Conservation (phyloP, 2,888 invertebrate genomes). For the Drosophila rubida region DNA sequence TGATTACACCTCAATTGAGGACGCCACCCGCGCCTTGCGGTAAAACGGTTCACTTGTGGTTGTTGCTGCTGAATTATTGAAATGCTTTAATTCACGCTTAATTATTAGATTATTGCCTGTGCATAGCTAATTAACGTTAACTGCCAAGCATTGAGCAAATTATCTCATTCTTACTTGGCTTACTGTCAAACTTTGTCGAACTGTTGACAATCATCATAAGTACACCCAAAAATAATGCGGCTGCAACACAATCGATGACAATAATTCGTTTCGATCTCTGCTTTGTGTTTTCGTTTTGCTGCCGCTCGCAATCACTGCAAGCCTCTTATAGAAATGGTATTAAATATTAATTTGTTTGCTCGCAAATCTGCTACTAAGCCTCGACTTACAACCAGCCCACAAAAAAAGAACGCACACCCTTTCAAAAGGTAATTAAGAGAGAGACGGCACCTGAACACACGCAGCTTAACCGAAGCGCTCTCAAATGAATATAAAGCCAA, state of each 20-base stretch:
- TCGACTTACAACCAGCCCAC: slow-evolving; percentile 36
- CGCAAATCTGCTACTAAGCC: slow-evolving; percentile 42
- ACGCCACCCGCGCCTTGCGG: no score
- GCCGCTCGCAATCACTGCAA: slow-evolving; percentile 9
- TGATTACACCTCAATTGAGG: slow-evolving; percentile 53
- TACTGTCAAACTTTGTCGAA: not conserved
- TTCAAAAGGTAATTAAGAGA: slow-evolving; percentile 42
- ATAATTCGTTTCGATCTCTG: not conserved
- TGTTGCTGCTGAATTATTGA: slow-evolving; percentile 39
- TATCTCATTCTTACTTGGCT: not conserved
- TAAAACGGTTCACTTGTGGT: no score
- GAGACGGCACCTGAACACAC: slow-evolving; percentile 21
- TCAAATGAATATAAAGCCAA: no score
- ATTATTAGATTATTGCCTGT: slow-evolving; percentile 35
- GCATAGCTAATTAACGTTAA: slow-evolving; percentile 24
- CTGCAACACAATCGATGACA: slow-evolving; percentile 7
- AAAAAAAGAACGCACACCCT: not conserved
- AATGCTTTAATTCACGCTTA: slow-evolving; percentile 39
- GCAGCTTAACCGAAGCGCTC: slow-evolving; percentile 14
- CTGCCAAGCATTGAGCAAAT: slow-evolving; percentile 4
- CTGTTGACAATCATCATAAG: slow-evolving; percentile 4
- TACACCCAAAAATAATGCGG: not conserved
- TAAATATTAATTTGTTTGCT: slow-evolving; percentile 49
- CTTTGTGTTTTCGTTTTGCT: not conserved
- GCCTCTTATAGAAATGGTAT: slow-evolving; percentile 22